A percentile compares a stretch with the other conserved stretches of the same genome.
These are phyloP conservation scores for Gari tellinella DNA, from an alignment of 2,888 invertebrate species.

Conservation along the genomic window DNA sequence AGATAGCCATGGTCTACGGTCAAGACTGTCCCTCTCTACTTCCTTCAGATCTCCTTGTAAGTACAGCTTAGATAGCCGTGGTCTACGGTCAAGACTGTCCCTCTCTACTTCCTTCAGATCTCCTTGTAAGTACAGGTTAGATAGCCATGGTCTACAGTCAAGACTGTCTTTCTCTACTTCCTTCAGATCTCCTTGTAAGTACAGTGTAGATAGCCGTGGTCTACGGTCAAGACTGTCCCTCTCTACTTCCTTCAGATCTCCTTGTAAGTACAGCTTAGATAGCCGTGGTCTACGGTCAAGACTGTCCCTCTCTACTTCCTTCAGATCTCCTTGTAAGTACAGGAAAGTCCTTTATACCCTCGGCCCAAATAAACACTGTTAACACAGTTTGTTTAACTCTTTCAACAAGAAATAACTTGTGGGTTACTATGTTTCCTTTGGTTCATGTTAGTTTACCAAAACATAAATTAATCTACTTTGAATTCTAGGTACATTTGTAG, in stretches of 20 bases:
- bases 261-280: slow-evolving; percentile 66
- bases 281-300: slow-evolving; percentile 66
- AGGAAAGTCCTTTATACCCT: neutral
- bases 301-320: slow-evolving; percentile 58
- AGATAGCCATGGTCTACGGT: slow-evolving; percentile 67
- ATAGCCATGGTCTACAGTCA: slow-evolving; percentile 66
- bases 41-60: slow-evolving; percentile 70
- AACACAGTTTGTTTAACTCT: no score
- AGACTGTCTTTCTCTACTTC: slow-evolving; percentile 61
- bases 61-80: slow-evolving; percentile 58
- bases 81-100: slow-evolving; percentile 62
- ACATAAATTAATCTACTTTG: no score
- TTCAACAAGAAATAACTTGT: no score
- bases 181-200: slow-evolving; percentile 67
- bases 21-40: slow-evolving; percentile 59
- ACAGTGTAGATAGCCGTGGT: slow-evolving; percentile 61
- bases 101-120: slow-evolving; percentile 62
- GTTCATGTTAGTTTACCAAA: no score
- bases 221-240: slow-evolving; percentile 63
- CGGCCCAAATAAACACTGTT: no score
- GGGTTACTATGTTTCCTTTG: no score
- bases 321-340: slow-evolving; percentile 66
- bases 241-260: slow-evolving; percentile 63
- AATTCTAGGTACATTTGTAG: no score
- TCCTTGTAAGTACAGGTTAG: slow-evolving; percentile 62